Evolutionary conservation across 2,888 invertebrate species (phyloP).

Genomic region (Ashinkailepas kermadecensis): DNA sequence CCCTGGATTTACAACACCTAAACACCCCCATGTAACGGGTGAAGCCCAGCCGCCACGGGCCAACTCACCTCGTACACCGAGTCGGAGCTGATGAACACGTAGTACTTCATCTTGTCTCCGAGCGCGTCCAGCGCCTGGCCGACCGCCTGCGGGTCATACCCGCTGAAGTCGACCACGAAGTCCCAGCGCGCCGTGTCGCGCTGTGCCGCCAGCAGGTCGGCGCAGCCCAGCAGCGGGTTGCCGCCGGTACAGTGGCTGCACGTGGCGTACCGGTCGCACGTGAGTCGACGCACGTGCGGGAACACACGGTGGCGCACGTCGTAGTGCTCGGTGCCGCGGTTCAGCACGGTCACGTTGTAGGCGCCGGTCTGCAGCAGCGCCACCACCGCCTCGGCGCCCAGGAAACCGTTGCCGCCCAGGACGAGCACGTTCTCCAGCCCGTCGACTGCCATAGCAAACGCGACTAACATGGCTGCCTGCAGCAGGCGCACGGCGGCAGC

Average conservation of each 20-base stretch:
- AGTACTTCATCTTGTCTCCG: slow-evolving; percentile 40
- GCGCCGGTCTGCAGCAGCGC: slow-evolving; percentile 38
- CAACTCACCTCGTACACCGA: slow-evolving; percentile 44
- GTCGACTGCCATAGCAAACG: no score
- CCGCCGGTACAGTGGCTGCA: slow-evolving; percentile 30
- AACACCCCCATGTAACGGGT: background rate
- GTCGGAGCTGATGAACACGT: slow-evolving; percentile 46
- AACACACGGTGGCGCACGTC: slow-evolving; percentile 38
- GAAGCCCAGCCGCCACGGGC: no score
- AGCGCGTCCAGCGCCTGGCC: slow-evolving; percentile 36
- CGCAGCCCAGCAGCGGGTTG: slow-evolving; percentile 27
- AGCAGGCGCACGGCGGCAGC: no score
- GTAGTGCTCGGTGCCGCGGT: slow-evolving; percentile 46
- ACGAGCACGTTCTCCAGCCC: slow-evolving; percentile 36
- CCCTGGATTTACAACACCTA: background rate
- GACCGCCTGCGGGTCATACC: slow-evolving; percentile 42
- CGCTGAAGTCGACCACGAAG: slow-evolving; percentile 45
- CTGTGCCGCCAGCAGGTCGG: background rate
- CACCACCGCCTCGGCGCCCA: slow-evolving; percentile 43
- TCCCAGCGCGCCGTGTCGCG: slow-evolving; percentile 38
- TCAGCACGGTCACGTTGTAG: slow-evolving; percentile 41
- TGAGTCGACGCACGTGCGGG: slow-evolving; percentile 37
- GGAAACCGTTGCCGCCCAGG: slow-evolving; percentile 47
- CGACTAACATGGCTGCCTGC: no score
- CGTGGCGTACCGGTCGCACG: slow-evolving; percentile 41